phyloP scores from a whole-genome alignment of 2,113 vertebrate genomes.

The Microtus richardsoni region DNA sequence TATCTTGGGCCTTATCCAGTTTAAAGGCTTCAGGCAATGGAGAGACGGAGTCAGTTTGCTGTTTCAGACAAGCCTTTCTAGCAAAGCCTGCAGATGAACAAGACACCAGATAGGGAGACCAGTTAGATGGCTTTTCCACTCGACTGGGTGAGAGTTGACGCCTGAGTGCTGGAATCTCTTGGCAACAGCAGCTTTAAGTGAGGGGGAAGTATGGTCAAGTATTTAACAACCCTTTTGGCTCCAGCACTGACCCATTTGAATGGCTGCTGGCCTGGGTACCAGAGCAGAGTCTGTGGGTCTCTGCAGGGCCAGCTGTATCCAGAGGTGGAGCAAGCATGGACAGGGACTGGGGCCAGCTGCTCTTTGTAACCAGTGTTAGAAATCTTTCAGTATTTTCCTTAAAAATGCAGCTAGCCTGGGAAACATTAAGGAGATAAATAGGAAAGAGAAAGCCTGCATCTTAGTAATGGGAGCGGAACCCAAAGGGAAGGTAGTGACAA shows the following conservation, averaged over 20 bases:
- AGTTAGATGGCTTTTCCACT: constrained; percentile 22
- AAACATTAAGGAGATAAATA: constrained; percentile 20
- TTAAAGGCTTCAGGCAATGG: constrained; percentile 18
- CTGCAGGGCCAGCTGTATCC: not conserved
- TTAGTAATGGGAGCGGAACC: not conserved
- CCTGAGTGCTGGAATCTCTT: not conserved
- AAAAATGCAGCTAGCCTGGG: not conserved
- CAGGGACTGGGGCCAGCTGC: not conserved
- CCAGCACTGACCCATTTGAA: not conserved
- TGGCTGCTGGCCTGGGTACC: not conserved
- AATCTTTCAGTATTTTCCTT: constrained; percentile 20
- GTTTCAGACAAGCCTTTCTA: not conserved
- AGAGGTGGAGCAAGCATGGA: not conserved
- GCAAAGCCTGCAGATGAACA: not conserved
- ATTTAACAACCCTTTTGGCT: not conserved
- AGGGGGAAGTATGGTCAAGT: constrained; percentile 3
- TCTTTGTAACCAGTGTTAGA: constrained; percentile 10
- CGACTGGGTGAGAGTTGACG: not conserved
- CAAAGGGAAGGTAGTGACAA: not conserved
- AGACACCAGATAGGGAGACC: not conserved
- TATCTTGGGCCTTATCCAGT: not conserved
- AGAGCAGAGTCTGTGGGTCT: not conserved
- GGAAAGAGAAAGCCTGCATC: constrained; percentile 35
- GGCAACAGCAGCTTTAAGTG: not conserved
- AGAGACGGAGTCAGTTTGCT: not conserved